A percentile compares a stretch with the other conserved stretches of the same genome.
These are phyloP conservation scores for Tragelaphus buxtoni DNA, from an alignment of 2,113 vertebrate species.

Conservation along the genomic window DNA sequence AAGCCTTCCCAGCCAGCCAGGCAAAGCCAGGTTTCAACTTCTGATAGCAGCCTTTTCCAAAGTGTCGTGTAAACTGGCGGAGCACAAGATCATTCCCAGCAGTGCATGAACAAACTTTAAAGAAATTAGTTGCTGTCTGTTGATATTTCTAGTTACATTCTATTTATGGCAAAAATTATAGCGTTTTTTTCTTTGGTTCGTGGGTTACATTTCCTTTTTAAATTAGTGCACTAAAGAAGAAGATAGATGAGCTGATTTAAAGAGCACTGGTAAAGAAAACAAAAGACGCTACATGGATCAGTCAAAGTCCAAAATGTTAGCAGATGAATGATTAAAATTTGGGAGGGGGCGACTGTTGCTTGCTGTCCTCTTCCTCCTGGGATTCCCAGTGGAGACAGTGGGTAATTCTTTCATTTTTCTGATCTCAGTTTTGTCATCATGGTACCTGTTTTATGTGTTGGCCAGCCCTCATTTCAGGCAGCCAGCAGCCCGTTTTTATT, in stretches of 20 bases:
- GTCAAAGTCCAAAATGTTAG: background rate
- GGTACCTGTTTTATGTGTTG: background rate
- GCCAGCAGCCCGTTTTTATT: background rate
- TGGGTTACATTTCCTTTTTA: background rate
- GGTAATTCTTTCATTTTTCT: background rate
- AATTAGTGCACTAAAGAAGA: background rate
- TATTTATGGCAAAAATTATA: background rate
- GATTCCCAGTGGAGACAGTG: background rate
- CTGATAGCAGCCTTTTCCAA: background rate
- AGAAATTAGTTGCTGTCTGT: background rate
- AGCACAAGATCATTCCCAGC: background rate
- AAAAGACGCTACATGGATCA: accelerated
- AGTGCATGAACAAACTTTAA: background rate
- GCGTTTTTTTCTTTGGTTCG: background rate
- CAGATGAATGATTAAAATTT: background rate
- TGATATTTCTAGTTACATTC: background rate
- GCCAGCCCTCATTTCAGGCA: background rate
- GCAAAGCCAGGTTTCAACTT: too few species aligned
- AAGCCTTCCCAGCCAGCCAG: background rate
- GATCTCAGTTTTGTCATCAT: background rate
- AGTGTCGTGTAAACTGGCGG: accelerated
- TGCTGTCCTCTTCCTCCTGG: background rate
- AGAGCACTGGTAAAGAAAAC: background rate
- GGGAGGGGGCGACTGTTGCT: background rate
- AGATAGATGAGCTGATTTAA: background rate